phyloP scores from a whole-genome alignment of 2,888 invertebrate species.

The Choreutis nemorana region DNA sequence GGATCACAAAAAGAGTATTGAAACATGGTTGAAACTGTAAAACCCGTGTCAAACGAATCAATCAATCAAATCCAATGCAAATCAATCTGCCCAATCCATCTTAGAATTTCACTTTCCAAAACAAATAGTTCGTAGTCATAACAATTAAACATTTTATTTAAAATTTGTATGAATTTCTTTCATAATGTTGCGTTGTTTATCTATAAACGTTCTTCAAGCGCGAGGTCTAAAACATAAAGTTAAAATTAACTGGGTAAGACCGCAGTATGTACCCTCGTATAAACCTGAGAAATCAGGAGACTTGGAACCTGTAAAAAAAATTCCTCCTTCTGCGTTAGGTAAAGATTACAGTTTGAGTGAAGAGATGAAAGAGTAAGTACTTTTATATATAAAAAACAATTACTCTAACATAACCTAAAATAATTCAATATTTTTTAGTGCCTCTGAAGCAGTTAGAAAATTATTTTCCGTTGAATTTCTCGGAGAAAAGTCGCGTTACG shows the following conservation, averaged over 20 bases:
- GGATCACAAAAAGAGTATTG: no score
- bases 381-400: background rate
- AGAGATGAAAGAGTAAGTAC: conserved; percentile 74
- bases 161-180: no score
- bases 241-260: conserved; percentile 81
- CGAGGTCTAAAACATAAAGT: conserved; percentile 72
- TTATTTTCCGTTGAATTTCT: conserved; percentile 76
- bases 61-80: no score
- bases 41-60: no score
- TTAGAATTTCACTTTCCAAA: no score
- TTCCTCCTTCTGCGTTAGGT: conserved; percentile 61
- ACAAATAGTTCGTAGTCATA: no score
- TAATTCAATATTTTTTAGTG: conserved; percentile 56
- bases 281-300: conserved; percentile 78
- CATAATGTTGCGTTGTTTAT: conserved; percentile 38
- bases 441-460: conserved; percentile 73
- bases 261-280: conserved; percentile 71
- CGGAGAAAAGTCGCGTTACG: conserved; percentile 59
- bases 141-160: no score
- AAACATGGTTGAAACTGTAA: no score
- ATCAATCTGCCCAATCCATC: no score
- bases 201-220: conserved; percentile 41
- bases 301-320: conserved; percentile 58
- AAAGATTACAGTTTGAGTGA: conserved; percentile 66
- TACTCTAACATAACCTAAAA: conserved; percentile 5